Evolutionary conservation across 2,113 vertebrate species (phyloP).

Genomic region (Hyperoodon ampullatus): DNA sequence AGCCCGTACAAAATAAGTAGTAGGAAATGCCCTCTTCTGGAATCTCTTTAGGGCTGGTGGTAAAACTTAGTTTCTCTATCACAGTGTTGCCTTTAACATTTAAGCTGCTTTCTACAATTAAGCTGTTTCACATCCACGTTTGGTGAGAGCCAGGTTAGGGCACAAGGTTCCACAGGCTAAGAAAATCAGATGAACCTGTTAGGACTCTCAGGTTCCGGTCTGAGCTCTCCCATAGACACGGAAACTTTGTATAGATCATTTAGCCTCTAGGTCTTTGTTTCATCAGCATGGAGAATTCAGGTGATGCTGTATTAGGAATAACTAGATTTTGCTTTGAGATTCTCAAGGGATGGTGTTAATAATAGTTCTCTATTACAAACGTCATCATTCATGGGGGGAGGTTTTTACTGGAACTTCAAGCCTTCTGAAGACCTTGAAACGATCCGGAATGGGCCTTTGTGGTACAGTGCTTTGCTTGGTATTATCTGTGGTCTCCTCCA

Average conservation of each 20-base stretch:
- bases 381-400: not conserved
- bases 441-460: not conserved
- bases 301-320: not conserved
- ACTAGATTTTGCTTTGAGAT: not conserved
- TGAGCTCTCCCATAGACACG: not conserved
- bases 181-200: not conserved
- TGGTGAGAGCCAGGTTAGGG: not conserved
- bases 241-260: not conserved
- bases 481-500: not conserved
- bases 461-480: not conserved
- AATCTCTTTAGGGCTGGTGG: not conserved
- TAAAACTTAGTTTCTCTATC: not conserved
- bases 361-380: not conserved
- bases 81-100: not conserved
- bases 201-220: not conserved
- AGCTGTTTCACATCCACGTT: not conserved
- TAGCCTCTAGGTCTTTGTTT: not conserved
- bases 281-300: not conserved
- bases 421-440: not conserved
- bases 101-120: not conserved
- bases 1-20: not conserved
- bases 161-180: not conserved
- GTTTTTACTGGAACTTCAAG: not conserved
- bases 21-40: constrained; percentile 33
- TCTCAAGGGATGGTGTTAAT: not conserved